Conservation (phyloP, 1,140 invertebrate species). For the Ooceraea biroi region DNA sequence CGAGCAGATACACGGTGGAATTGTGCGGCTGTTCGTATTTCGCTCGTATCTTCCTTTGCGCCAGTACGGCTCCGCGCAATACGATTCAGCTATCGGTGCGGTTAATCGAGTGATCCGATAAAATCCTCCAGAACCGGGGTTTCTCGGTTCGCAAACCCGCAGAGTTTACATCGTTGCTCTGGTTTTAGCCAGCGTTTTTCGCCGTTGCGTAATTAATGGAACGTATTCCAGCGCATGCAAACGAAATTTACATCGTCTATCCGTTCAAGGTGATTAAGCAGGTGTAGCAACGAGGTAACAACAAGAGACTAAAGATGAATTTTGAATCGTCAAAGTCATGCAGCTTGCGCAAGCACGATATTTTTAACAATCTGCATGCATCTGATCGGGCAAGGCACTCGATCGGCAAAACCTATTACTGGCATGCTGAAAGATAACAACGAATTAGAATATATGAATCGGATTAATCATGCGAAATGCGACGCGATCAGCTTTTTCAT, state of each 20-base stretch:
- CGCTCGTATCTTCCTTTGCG: not conserved
- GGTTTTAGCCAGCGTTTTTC: too few relatives aligned
- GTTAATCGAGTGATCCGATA: not conserved
- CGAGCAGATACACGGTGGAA: not conserved
- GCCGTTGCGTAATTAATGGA: too few relatives aligned
- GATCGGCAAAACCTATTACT: not conserved
- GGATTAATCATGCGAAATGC: not conserved
- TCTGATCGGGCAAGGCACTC: not conserved
- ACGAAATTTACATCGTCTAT: too few relatives aligned
- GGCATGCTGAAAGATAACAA: constrained; percentile 1
- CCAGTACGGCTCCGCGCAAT: not conserved
- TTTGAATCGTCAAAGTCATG: not conserved
- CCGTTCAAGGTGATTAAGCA: too few relatives aligned
- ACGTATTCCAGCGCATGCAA: too few relatives aligned
- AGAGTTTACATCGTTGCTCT: too few relatives aligned
- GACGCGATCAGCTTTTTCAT: too few relatives aligned
- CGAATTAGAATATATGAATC: not conserved
- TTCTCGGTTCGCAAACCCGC: too few relatives aligned
- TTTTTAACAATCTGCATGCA: not conserved
- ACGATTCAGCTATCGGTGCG: not conserved
- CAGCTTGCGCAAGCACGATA: not conserved
- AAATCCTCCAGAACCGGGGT: not conserved
- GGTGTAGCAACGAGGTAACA: too few relatives aligned
- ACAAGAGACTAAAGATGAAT: not conserved
- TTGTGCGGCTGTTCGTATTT: not conserved